Base-by-base conservation (phyloP, 1,140 invertebrate genomes). In the Olivierus martensii region DNA sequence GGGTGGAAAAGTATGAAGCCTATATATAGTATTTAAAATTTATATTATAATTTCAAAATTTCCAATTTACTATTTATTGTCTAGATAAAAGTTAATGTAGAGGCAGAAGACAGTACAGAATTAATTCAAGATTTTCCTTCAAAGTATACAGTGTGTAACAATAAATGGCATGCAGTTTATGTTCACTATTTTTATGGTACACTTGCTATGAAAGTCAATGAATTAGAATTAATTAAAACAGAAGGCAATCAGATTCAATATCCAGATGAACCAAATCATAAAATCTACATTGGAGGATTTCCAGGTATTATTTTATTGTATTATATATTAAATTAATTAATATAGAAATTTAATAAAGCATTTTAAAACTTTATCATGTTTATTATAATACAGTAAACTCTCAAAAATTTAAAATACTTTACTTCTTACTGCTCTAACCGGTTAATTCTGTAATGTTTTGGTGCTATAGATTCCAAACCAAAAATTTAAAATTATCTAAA, bases 121-220 rank as follows among this genome's bases (percentile, higher is more conserved):
- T 62, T 79, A 68, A 63, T 66, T 28, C 28, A 28, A 28, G 28
- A 28, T 22, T 75, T 84, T 36, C 66, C 75, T 14, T 77, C 74
- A 46, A 74, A 77, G 44, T 82, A 76, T 61, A 71, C 77, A 1
- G 51, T 86, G 3, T 93, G 88, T 68, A 84, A 92, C 69, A 87
- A 87, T 58, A 75, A 78, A 59, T 93, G 89, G 89, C 89, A 93
- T 66, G 77, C 75, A 52, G 78, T 91, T 14, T 77, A 78, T 45
- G 87, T 82, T 0, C 71, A 79, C 6, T 83, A 84, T 61, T 56
- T 57, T 17, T 46, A 53, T 14, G 65, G 79, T 51, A 76, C 79
- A 56, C 66, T 88, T 0, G 77, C 78, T 1, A 66, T 91, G 1
- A 75, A 78, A 55, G 79, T 91, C 1, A 87, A 91, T 67, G 75